phyloP scores from a whole-genome alignment of 2,888 invertebrate species.

The Blera fallax region DNA sequence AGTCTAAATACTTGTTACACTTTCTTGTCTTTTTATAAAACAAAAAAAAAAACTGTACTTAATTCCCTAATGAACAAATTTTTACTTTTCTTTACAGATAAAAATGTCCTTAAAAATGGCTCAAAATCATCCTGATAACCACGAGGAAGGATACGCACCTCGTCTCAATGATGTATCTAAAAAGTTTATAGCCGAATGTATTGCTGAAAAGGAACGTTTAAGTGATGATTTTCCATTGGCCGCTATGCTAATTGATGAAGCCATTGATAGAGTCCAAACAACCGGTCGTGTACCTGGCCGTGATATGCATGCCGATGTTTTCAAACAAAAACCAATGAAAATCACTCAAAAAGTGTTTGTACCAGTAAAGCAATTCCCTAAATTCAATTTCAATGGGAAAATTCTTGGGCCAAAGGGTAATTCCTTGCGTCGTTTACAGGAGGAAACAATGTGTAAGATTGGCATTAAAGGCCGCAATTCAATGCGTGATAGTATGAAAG shows the following conservation, averaged over 20 bases:
- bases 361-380: constrained; percentile 82
- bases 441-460: constrained; percentile 97
- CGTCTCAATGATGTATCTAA: constrained; percentile 79
- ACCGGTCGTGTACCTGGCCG: constrained; percentile 86
- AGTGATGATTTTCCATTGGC: constrained; percentile 77
- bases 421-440: constrained; percentile 94
- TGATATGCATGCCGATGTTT: constrained; percentile 89
- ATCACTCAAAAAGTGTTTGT: constrained; percentile 80
- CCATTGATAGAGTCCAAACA: constrained; percentile 87
- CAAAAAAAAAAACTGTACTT: no score
- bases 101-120: background rate
- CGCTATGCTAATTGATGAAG: constrained; percentile 81
- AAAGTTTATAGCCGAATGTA: constrained; percentile 78
- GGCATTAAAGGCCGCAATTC: constrained; percentile 95
- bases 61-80: background rate
- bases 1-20: no score
- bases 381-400: constrained; percentile 98
- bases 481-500: constrained; percentile 93
- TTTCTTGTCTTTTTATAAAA: background rate
- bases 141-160: constrained; percentile 74
- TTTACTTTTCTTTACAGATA: background rate
- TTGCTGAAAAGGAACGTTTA: constrained; percentile 77
- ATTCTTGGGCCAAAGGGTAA: constrained; percentile 96
- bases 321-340: constrained; percentile 83
- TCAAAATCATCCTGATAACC: background rate